Evolutionary conservation across 2,113 vertebrate genomes (phyloP), one percentile per base, ranked within the genome.

Genomic region (Myrmecobius fasciatus): DNA sequence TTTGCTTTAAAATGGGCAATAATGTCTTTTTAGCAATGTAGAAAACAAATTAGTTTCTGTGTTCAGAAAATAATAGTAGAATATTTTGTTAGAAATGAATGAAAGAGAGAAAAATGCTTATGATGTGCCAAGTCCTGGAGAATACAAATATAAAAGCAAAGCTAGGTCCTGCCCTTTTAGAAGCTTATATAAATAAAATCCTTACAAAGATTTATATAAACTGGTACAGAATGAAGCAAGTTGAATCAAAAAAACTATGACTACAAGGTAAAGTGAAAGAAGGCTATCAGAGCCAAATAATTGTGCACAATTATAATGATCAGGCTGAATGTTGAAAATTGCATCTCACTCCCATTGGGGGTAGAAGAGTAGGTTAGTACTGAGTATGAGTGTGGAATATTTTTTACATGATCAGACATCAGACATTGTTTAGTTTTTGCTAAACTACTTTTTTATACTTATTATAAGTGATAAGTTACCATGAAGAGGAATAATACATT

Each of bases 1-100:
- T 93, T 92, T 95, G 93, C 93, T 89, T 94, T 92, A 91, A 92
- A 94, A 49, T 83, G 0, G 89, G 22, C 49, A 47, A 90, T 26
- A 0, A 1, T 92, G 25, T 93, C 89, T 92, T 67, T 89, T 95
- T 95, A 95, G 51, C 26, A 24, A 67, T 17, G 12, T 22, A 0
- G 83, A 75, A 92, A 54, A 54, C 6, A 25, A 2, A 46, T 91
- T 53, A 52, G 83, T 93, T 92, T 67, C 93, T 91, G 92, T 9
- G 22, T 83, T 83, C 17, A 75, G n/a, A 83, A 83, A 83, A n/a
- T n/a, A 8, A 75, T 75, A 75, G 10, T 67, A 75, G 36, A 83
- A 20, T 83, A 83, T 83, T 83, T 83, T 83, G 17, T 83, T 83
- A 43, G 43, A n/a, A 83, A 83, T 83, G n/a, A 43, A 43, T 83